phyloP scores from a whole-genome alignment of 2,888 invertebrate species.

The Dasypogon diadema region DNA sequence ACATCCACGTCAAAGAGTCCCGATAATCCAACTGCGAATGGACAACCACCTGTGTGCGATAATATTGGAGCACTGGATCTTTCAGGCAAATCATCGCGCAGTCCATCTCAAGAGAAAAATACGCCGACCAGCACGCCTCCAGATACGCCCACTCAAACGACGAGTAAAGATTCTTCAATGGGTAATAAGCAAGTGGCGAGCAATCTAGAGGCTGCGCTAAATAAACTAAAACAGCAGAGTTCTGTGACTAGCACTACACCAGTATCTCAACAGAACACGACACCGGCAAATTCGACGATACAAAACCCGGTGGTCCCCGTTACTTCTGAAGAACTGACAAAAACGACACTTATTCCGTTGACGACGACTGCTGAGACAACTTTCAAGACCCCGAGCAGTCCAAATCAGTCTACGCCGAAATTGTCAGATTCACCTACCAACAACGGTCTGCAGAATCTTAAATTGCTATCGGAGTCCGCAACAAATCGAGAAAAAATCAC shows the following conservation, averaged over 20 bases:
- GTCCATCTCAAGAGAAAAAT: slow-evolving; percentile 58
- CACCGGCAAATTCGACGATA: not conserved
- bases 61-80: slow-evolving; percentile 71
- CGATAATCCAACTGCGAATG: slow-evolving; percentile 57
- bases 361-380: not conserved
- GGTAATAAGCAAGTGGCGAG: slow-evolving; percentile 57
- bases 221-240: slow-evolving; percentile 65
- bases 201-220: slow-evolving; percentile 65
- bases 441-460: slow-evolving; percentile 70
- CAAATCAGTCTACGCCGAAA: not conserved
- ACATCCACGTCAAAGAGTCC: slow-evolving; percentile 59
- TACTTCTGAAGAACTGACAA: not conserved
- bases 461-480: slow-evolving; percentile 70
- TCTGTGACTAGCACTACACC: not conserved
- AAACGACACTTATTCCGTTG: not conserved
- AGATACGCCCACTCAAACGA: slow-evolving; percentile 51
- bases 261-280: slow-evolving; percentile 29
- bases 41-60: slow-evolving; percentile 66
- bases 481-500: slow-evolving; percentile 65
- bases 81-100: slow-evolving; percentile 68
- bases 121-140: slow-evolving; percentile 57
- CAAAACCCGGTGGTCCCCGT: too few species aligned
- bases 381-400: not conserved
- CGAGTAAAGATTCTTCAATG: slow-evolving; percentile 47
- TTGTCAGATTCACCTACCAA: not conserved